These are phyloP conservation scores for Rhea pennata DNA, from an alignment of 2,113 vertebrate species.

Conservation along the genomic window DNA sequence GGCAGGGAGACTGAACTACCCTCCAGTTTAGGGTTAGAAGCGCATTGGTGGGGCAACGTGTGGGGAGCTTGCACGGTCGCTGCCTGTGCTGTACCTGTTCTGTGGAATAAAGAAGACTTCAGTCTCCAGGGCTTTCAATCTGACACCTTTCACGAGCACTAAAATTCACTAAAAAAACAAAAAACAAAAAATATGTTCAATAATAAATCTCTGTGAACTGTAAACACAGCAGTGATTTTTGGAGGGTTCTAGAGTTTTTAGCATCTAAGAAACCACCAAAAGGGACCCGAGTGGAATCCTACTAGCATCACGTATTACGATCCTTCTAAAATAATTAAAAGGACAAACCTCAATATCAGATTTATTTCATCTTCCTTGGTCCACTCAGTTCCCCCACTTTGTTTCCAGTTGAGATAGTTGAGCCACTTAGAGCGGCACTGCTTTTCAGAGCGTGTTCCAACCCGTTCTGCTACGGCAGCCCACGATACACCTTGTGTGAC, in stretches of 20 bases:
- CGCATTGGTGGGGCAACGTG: conserved; percentile 60
- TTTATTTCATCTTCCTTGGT: conserved; percentile 97
- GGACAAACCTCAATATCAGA: conserved; percentile 88
- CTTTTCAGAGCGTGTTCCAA: conserved; percentile 96
- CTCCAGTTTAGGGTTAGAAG: conserved; percentile 55
- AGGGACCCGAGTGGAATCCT: conserved; percentile 42
- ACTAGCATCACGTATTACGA: not conserved
- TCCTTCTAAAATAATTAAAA: not conserved
- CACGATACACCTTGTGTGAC: conserved; percentile 97
- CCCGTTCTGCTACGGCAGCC: conserved; percentile 93
- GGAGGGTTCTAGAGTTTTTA: conserved; percentile 50
- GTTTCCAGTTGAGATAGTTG: conserved; percentile 99
- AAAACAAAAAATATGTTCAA: conserved; percentile 72
- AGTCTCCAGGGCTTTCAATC: conserved; percentile 77
- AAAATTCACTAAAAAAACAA: conserved; percentile 73
- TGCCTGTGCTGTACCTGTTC: conserved; percentile 75
- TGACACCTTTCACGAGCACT: conserved; percentile 74
- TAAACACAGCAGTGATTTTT: conserved; percentile 50
- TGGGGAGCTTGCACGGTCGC: conserved; percentile 62
- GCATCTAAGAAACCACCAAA: conserved; percentile 43
- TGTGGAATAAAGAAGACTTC: conserved; percentile 76
- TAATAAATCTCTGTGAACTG: conserved; percentile 60
- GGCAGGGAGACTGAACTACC: conserved; percentile 71
- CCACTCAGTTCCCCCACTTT: conserved; percentile 98
- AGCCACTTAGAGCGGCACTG: conserved; percentile 99